phyloP scores from a whole-genome alignment of 2,113 vertebrate species.

The Hippocampus mohnikei region DNA sequence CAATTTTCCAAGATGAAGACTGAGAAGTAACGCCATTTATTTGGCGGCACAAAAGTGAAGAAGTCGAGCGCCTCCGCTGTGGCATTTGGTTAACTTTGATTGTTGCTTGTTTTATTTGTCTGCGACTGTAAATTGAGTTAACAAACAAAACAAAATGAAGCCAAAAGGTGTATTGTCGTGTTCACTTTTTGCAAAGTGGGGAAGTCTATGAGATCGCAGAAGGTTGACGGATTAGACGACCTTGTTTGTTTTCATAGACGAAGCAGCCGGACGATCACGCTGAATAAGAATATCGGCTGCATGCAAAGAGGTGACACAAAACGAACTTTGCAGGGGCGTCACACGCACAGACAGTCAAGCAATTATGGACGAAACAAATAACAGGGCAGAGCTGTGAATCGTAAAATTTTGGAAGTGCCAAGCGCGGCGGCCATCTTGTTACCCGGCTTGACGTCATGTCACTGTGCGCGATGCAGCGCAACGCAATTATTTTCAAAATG shows the following conservation, averaged over 20 bases:
- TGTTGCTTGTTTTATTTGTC: constrained; percentile 45
- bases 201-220: constrained; percentile 39
- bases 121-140: not conserved
- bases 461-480: no score
- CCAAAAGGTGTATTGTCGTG: constrained; percentile 24
- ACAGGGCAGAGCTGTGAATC: not conserved
- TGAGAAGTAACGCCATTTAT: constrained; percentile 19
- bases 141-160: not conserved
- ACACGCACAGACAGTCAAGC: not conserved
- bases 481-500: no score
- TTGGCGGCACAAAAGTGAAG: constrained; percentile 31
- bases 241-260: constrained; percentile 5
- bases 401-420: no score
- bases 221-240: constrained; percentile 16
- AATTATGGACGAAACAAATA: not conserved
- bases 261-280: constrained; percentile 39
- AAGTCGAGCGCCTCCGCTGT: constrained; percentile 37
- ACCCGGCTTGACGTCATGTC: no score
- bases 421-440: no score
- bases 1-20: not conserved
- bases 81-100: constrained; percentile 55
- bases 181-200: constrained; percentile 30
- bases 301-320: constrained; percentile 18
- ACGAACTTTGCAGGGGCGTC: not conserved
- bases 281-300: constrained; percentile 11